Evolutionary conservation across 2,888 invertebrate genomes (phyloP).

Genomic region (Rotaria magnacalcarata): DNA sequence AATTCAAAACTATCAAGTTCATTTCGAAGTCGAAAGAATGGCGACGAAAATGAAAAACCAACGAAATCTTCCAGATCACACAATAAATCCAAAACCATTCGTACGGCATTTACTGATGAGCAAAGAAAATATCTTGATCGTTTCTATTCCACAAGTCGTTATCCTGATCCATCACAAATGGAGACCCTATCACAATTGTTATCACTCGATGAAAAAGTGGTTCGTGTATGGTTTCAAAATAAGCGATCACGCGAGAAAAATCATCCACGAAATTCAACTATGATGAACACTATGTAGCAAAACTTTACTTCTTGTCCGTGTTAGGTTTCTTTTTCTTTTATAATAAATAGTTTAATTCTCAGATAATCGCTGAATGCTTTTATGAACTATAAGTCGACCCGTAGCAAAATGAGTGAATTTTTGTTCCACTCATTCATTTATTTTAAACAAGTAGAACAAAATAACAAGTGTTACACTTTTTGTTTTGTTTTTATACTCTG

Average conservation of each 20-base stretch:
- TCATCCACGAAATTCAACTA: too few relatives aligned
- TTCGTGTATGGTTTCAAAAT: conserved; percentile 46
- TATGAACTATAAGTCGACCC: too few relatives aligned
- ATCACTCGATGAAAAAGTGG: conserved; percentile 40
- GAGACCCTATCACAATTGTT: conserved; percentile 40
- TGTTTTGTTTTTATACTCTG: conserved; percentile 19
- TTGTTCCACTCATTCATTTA: background rate
- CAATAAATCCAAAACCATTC: conserved; percentile 32
- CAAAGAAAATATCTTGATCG: conserved; percentile 40
- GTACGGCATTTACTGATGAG: conserved; percentile 43
- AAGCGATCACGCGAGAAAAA: conserved; percentile 44
- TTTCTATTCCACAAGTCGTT: conserved; percentile 40
- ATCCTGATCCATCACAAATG: conserved; percentile 45
- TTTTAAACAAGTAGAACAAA: background rate
- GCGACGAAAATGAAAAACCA: background rate
- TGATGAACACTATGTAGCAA: too few relatives aligned
- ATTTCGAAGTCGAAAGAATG: background rate
- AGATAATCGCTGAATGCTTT: too few relatives aligned
- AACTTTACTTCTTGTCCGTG: background rate
- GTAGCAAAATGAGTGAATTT: too few relatives aligned
- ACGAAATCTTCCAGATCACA: background rate
- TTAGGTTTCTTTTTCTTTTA: too few relatives aligned
- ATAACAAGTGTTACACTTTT: too few relatives aligned
- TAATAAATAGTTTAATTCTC: too few relatives aligned
- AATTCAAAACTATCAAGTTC: background rate